Evolutionary conservation across 2,113 vertebrate genomes (phyloP), one percentile per base, ranked within the genome.

Genomic region (Brienomyrus brachyistius): DNA sequence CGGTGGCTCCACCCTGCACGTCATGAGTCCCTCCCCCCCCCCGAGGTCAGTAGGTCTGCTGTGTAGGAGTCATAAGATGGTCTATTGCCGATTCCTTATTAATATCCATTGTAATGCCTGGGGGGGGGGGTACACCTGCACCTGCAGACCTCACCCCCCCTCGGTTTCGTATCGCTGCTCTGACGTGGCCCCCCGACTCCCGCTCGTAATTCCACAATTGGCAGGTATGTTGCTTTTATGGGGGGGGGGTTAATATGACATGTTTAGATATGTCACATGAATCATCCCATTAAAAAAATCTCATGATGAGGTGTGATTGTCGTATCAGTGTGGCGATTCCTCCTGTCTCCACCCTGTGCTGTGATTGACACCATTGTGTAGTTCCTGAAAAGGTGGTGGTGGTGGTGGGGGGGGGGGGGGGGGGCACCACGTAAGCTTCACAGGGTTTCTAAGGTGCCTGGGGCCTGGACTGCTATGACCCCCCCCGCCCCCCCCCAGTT

Each of bases 241-340:
- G n/a, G 91, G 40, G 91, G 89, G 91, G 88, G 90, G 85, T 82
- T 94, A 93, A 93, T 93, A 77, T 93, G 92, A 88, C 92, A 91
- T 90, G 91, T 89, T 88, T 87, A 89, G 90, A 92, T 92, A 90
- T 87, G 92, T 91, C 92, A 92, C 90, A 90, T 86, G 89, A 91
- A 90, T 89, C 88, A 88, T 91, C 89, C 92, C 89, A 94, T 94
- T 94, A 90, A 94, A 88, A 54, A 90, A 88, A 92, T 93, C 92
- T 91, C 91, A 40, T 17, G 88, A 91, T 89, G 50, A 31, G 90
- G 88, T 91, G 70, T 91, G 92, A 94, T 92, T 86, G 90, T 93
- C 90, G 91, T 88, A 43, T 17, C 4, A 6, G 31, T 5, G 0
- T 35, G 2, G 31, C 15, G 1, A 0, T 77, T 13, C 74, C 74